Evolutionary conservation across 2,797 vertebrate genomes (phyloP).

Genomic region (Austrolebias charrua): DNA sequence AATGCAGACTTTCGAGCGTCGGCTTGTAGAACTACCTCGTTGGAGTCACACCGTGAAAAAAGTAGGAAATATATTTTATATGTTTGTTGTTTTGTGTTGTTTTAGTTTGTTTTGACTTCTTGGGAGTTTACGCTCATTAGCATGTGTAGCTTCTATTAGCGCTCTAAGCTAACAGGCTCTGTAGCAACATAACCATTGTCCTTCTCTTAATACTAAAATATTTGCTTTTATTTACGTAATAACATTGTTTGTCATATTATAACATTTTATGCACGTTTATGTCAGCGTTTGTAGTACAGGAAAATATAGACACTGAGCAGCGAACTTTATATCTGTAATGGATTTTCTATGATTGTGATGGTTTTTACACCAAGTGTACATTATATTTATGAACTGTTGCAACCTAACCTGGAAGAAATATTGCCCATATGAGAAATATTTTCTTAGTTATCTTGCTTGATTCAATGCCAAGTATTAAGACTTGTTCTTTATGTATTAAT

Average conservation of each 20-base stretch:
- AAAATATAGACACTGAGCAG: not conserved
- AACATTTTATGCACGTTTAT: not conserved
- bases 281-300: not conserved
- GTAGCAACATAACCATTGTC: not conserved
- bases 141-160: slow-evolving; percentile 9
- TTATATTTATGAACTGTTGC: not conserved
- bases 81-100: accelerated
- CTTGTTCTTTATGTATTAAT: not conserved
- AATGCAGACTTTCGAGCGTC: not conserved
- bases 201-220: too few species aligned
- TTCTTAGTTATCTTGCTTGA: not conserved
- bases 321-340: not conserved
- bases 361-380: too few species aligned
- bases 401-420: not conserved
- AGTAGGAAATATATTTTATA: slow-evolving; percentile 7
- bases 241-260: too few species aligned
- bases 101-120: not conserved
- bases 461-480: not conserved
- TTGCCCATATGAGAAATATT: not conserved
- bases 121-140: slow-evolving; percentile 1
- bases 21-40: not conserved
- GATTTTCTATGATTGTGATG: too few species aligned
- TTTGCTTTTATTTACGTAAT: too few species aligned
- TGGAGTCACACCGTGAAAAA: not conserved
- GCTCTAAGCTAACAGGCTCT: not conserved